Conservation (phyloP, 64 coral and sea anemone species). For the Stylophora pistillata region DNA sequence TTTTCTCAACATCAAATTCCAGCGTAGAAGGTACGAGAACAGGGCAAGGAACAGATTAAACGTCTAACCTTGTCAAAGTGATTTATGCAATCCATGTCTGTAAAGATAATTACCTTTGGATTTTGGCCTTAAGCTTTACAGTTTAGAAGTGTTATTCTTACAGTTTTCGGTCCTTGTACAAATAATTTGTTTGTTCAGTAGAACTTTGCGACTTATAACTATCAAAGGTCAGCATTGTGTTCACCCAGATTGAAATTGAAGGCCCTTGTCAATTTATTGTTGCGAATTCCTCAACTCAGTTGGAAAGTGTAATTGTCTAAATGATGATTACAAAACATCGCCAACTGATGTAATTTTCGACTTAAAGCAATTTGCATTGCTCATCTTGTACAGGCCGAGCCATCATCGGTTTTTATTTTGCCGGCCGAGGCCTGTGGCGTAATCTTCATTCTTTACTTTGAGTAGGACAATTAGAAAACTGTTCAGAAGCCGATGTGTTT, state of each 20-base stretch:
- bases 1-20: background rate
- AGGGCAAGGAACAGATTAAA: background rate
- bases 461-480: too few relatives aligned
- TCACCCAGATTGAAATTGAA: too few relatives aligned
- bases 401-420: too few relatives aligned
- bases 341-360: background rate
- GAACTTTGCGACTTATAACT: too few relatives aligned
- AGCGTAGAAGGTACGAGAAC: background rate
- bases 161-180: background rate
- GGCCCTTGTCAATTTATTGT: too few relatives aligned
- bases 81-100: background rate
- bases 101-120: background rate
- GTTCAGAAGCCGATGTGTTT: too few relatives aligned
- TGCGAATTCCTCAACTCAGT: too few relatives aligned
- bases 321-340: background rate
- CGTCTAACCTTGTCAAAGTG: background rate
- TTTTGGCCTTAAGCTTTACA: background rate
- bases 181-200: background rate
- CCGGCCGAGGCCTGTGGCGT: too few relatives aligned
- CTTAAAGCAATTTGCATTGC: background rate
- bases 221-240: too few relatives aligned
- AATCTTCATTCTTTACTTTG: too few relatives aligned
- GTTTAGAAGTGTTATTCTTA: background rate
- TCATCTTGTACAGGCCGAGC: background rate
- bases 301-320: background rate